Conservation (phyloP, 2,113 vertebrate species). For the Turdus rufiventris region DNA sequence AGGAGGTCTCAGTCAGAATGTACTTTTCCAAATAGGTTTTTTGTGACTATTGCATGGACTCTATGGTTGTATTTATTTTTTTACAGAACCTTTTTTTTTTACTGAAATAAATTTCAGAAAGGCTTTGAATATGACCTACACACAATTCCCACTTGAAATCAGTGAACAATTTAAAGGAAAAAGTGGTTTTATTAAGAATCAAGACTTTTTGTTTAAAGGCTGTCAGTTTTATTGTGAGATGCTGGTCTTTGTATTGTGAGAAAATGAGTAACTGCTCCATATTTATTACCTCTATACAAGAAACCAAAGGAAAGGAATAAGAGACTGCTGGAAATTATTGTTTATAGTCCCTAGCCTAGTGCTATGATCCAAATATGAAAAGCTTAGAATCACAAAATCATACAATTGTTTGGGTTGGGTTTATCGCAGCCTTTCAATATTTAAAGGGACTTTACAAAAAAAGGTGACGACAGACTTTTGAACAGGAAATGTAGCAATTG, state of each 20-base stretch:
- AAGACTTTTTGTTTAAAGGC: background rate
- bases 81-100: background rate
- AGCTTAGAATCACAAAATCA: background rate
- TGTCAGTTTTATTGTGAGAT: background rate
- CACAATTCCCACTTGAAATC: background rate
- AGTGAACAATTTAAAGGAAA: background rate
- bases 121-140: background rate
- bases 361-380: background rate
- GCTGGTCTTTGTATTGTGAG: background rate
- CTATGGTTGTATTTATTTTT: background rate
- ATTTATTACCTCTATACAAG: background rate
- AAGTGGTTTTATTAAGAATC: background rate
- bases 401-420: background rate
- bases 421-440: background rate
- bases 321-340: background rate
- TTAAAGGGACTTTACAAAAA: background rate
- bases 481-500: background rate
- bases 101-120: background rate
- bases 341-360: background rate
- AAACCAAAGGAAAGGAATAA: background rate
- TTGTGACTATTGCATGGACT: background rate
- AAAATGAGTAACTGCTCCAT: background rate
- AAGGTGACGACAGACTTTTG: background rate
- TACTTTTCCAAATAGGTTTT: background rate
- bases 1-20: background rate